phyloP scores from a whole-genome alignment of 2,113 vertebrate genomes.

The Campylomormyrus numenius region DNA sequence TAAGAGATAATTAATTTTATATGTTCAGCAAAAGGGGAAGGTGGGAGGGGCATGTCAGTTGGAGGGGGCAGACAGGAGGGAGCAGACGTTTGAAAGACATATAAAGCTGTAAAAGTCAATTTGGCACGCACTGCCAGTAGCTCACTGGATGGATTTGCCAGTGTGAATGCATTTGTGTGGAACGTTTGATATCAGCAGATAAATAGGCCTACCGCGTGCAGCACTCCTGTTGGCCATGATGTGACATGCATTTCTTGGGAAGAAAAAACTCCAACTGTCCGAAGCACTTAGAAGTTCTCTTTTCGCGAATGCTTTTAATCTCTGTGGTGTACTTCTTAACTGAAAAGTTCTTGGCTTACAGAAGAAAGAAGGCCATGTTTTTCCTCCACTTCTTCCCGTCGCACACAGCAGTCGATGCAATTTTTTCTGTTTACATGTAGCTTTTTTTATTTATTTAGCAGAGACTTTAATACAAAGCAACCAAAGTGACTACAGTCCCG shows the following conservation, averaged over 20 bases:
- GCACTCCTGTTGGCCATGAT: background rate
- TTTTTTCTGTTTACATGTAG: background rate
- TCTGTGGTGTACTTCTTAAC: background rate
- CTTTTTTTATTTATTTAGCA: background rate
- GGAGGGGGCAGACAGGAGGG: background rate
- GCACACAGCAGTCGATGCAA: background rate
- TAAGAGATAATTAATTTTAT: slow-evolving; percentile 19
- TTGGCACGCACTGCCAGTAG: background rate
- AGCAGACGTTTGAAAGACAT: background rate
- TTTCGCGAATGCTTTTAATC: background rate
- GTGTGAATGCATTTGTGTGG: slow-evolving; percentile 5
- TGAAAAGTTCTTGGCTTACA: background rate
- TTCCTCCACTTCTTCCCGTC: background rate
- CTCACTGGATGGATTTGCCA: slow-evolving; percentile 8
- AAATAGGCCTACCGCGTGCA: background rate
- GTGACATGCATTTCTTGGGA: background rate
- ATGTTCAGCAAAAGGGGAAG: background rate
- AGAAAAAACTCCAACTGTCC: background rate
- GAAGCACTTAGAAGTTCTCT: background rate
- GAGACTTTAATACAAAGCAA: background rate
- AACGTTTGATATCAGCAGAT: background rate
- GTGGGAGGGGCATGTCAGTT: background rate
- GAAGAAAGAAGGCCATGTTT: background rate
- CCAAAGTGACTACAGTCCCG: background rate
- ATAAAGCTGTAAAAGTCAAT: background rate